Evolutionary conservation across 2,888 invertebrate species (phyloP).

Genomic region (Nipponacmea schrenckii): DNA sequence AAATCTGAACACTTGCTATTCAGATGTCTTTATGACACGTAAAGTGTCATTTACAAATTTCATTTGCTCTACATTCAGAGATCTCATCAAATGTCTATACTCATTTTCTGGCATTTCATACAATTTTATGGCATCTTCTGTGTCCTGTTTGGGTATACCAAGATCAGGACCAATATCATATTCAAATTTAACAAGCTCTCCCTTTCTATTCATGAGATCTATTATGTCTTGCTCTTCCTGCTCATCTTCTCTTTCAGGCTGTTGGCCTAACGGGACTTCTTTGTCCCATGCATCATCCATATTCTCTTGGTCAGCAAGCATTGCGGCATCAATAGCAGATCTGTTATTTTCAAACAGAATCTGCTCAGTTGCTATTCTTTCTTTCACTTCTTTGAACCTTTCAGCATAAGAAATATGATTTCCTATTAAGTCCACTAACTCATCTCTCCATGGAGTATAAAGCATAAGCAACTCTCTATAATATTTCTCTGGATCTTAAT

Average conservation of each 20-base stretch:
- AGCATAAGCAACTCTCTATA: constrained; percentile 52
- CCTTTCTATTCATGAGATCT: background rate
- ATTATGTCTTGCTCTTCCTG: background rate
- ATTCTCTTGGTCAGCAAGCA: background rate
- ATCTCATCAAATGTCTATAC: constrained; percentile 29
- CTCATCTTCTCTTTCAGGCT: background rate
- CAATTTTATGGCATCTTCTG: constrained; percentile 13
- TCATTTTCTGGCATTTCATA: constrained; percentile 32
- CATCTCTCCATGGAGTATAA: constrained; percentile 54
- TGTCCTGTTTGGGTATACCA: constrained; percentile 23
- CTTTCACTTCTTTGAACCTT: background rate
- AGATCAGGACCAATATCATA: constrained; percentile 34
- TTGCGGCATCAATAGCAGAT: background rate
- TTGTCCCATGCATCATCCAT: background rate
- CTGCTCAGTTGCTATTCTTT: background rate
- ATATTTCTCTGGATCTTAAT: constrained; percentile 42
- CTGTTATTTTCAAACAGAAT: background rate
- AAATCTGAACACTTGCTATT: too few relatives aligned
- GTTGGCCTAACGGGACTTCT: background rate
- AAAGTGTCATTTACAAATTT: too few relatives aligned
- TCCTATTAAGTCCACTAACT: constrained; percentile 30
- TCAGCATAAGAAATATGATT: background rate
- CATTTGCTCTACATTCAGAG: constrained; percentile 31
- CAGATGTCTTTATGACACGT: too few relatives aligned
- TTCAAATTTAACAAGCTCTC: constrained; percentile 26